Percentiles rank a stretch among this genome's conserved stretches.
These are phyloP conservation scores for Clunio marinus DNA, from an alignment of 2,888 invertebrate genomes.

Conservation along the genomic window DNA sequence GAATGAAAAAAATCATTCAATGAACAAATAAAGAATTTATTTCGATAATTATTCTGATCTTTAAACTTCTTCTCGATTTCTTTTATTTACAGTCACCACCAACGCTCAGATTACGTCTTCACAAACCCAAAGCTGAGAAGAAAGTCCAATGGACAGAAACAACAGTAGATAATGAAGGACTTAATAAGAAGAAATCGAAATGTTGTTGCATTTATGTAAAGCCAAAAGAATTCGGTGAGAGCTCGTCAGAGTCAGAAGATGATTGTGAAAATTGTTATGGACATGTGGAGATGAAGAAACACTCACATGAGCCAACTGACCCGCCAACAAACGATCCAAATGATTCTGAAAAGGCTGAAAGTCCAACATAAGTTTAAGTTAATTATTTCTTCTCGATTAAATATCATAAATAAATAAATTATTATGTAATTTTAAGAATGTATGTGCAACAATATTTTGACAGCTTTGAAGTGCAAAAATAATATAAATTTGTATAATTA, in stretches of 20 bases:
- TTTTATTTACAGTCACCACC: conserved; percentile 52
- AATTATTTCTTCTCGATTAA: background rate
- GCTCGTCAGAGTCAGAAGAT: conserved; percentile 76
- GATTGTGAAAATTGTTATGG: conserved; percentile 86
- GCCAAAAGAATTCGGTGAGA: conserved; percentile 82
- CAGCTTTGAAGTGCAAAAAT: no score
- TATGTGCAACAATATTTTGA: no score
- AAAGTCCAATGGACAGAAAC: conserved; percentile 87
- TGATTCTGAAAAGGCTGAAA: background rate
- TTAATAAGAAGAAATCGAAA: conserved; percentile 95
- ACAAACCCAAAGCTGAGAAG: conserved; percentile 65
- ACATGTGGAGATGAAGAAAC: conserved; percentile 68
- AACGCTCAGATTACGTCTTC: conserved; percentile 61
- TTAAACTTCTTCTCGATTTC: background rate
- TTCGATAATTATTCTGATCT: background rate
- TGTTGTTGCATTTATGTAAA: conserved; percentile 95
- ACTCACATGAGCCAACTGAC: background rate
- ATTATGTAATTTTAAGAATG: no score
- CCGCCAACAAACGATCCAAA: no score
- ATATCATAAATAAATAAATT: conserved; percentile 7
- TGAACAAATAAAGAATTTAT: conserved; percentile 38
- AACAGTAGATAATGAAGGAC: conserved; percentile 90
- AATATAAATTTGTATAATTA: no score
- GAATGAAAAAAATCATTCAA: conserved; percentile 52
- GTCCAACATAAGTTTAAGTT: background rate